Evolutionary conservation across 2,113 vertebrate species (phyloP), one percentile per base, ranked within the genome.

Genomic region (Ageneiosus marmoratus): DNA sequence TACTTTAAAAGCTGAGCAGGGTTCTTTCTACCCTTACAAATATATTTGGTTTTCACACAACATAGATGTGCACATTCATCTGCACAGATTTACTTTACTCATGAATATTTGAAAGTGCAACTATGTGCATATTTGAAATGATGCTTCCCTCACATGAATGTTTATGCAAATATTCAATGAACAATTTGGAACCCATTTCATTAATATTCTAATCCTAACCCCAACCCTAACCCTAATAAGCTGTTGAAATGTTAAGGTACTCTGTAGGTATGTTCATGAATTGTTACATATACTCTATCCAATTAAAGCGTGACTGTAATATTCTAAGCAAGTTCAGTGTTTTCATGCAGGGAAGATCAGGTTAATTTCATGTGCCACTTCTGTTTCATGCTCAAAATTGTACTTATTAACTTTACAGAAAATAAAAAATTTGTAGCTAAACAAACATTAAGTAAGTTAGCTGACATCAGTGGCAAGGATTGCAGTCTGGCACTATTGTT

Each of bases 11-110:
- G 22, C 37, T n/a, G 67, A 44, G 2, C 24, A 48, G 44, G 1
- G 44, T 27, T 72, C 22, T 48, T 46, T 48, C 11, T 48, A 41
- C 69, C 27, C 2, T 72, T 48, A n/a, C 4, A 70, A 44, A 44
- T 70, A 24, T 41, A 70, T 70, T 67, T 70, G 37, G 67, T 27
- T 72, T 24, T 72, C 41, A 46, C 48, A 48, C 44, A 72, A 72
- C 46, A 48, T 41, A 46, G 41, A 44, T 72, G 41, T 27, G 13
- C 44, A 27, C 20, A 70, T 44, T 70, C 11, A 24, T 72, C 44
- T 72, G 69, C 69, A 44, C 67, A 72, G 24, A 48, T 72, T 72
- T 48, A 44, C 41, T 48, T 48, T 16, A 72, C 24, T 27, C 44
- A 27, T 48, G 13, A 41, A 48, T 72, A 48, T 72, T 72, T 46